phyloP scores from a whole-genome alignment of 2,888 invertebrate species.

The Germaria angustata region DNA sequence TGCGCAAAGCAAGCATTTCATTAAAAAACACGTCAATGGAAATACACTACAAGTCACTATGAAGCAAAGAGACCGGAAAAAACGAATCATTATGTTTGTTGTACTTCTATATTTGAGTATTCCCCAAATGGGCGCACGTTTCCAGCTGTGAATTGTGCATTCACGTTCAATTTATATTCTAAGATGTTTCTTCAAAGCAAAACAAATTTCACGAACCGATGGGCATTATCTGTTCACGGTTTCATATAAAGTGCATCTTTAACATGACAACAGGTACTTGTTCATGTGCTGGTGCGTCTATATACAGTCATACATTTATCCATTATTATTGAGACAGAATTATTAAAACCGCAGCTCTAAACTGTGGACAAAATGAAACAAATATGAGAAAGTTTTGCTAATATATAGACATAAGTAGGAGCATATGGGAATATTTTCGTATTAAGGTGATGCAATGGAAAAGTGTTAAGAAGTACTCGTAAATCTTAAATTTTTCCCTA shows the following conservation, averaged over 20 bases:
- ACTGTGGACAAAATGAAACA: slow-evolving; percentile 55
- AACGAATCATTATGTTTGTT: no score
- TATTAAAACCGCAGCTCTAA: slow-evolving; percentile 52
- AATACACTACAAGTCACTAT: no score
- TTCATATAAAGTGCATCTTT: slow-evolving; percentile 10
- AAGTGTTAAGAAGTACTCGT: no score
- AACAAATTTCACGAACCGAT: background rate
- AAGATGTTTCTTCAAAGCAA: background rate
- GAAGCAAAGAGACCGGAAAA: no score
- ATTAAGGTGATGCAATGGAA: slow-evolving; percentile 8
- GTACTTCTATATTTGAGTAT: no score
- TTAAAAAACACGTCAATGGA: no score
- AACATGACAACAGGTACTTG: slow-evolving; percentile 48
- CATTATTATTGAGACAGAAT: slow-evolving; percentile 32
- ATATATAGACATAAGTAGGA: background rate
- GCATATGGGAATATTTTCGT: background rate
- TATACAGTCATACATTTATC: background rate
- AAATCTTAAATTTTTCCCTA: no score
- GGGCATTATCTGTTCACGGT: background rate
- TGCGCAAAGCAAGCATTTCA: no score
- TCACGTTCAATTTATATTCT: background rate
- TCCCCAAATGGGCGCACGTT: no score
- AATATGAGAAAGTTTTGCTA: slow-evolving; percentile 33
- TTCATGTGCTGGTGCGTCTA: background rate
- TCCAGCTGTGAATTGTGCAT: background rate